These are phyloP conservation scores for Craniophora ligustri DNA, from an alignment of 2,888 invertebrate genomes.

Conservation along the genomic window DNA sequence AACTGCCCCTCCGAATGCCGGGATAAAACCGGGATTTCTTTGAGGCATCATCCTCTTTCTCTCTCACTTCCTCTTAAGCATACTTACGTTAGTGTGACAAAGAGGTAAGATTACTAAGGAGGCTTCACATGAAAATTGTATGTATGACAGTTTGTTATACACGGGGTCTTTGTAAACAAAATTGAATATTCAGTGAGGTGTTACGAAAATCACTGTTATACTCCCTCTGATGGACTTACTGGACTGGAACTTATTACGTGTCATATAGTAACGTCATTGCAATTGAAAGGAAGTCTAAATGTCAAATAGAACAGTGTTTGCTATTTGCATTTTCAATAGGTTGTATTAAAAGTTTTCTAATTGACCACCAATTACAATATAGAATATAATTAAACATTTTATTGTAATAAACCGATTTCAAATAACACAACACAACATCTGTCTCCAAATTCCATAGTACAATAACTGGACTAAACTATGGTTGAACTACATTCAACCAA, in stretches of 20 bases:
- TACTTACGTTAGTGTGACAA: constrained; percentile 13
- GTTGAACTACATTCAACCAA: too few species aligned
- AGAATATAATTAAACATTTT: too few species aligned
- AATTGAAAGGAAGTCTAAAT: constrained; percentile 2
- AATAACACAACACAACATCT: too few species aligned
- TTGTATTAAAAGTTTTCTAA: too few species aligned
- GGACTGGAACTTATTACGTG: constrained; percentile 57
- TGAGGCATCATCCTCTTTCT: constrained; percentile 59
- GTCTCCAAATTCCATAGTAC: too few species aligned
- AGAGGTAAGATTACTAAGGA: constrained; percentile 31
- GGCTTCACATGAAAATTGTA: constrained; percentile 74
- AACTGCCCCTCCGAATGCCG: constrained; percentile 61
- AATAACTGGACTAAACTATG: too few species aligned
- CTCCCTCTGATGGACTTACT: constrained; percentile 66
- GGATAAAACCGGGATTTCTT: constrained; percentile 69
- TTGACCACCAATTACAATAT: too few species aligned
- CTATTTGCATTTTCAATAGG: too few species aligned
- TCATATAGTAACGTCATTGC: constrained; percentile 28
- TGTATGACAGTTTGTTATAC: constrained; percentile 72
- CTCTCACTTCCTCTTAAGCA: constrained; percentile 51
- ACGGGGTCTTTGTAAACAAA: constrained; percentile 81
- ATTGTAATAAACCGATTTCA: too few species aligned
- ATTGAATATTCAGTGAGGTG: constrained; percentile 86
- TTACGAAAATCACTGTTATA: constrained; percentile 81
- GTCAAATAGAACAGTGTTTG: not conserved